phyloP scores from a whole-genome alignment of 2,888 invertebrate species.

The Tetranychus truncatus region DNA sequence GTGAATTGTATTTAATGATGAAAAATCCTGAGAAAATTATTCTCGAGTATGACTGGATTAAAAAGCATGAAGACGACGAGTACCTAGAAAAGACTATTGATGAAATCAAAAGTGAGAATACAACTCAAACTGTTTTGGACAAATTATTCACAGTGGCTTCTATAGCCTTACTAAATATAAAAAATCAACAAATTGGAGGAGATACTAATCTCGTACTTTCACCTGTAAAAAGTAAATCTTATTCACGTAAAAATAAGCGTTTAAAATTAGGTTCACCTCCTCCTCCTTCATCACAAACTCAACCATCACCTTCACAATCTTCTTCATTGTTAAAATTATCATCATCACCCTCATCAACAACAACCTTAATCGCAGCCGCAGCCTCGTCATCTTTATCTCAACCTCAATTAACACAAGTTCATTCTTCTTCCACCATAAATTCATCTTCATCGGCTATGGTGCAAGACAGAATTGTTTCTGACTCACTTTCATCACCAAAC shows the following conservation, averaged over 20 bases:
- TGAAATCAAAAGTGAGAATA: background rate
- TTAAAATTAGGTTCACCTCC: slow-evolving; percentile 10
- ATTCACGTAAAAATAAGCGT: slow-evolving; percentile 14
- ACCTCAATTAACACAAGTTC: background rate
- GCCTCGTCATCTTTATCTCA: background rate
- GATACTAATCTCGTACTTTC: background rate
- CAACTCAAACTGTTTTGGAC: slow-evolving; percentile 7
- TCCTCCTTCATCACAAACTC: background rate
- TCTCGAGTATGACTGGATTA: slow-evolving; percentile 36
- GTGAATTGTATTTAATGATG: slow-evolving; percentile 67
- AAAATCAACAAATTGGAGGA: slow-evolving; percentile 2
- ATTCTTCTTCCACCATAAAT: background rate
- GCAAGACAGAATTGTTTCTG: background rate
- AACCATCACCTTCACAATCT: background rate
- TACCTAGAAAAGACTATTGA: background rate
- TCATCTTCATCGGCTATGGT: background rate
- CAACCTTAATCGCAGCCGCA: background rate
- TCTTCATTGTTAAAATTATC: background rate
- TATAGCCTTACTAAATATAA: slow-evolving; percentile 12
- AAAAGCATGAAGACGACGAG: background rate
- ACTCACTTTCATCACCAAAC: background rate
- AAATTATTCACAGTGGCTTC: slow-evolving; percentile 18
- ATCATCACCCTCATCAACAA: background rate
- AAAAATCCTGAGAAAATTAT: slow-evolving; percentile 33
- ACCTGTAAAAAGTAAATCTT: slow-evolving; percentile 11